Evolutionary conservation across 2,113 vertebrate genomes (phyloP).

Genomic region (Bos javanicus): DNA sequence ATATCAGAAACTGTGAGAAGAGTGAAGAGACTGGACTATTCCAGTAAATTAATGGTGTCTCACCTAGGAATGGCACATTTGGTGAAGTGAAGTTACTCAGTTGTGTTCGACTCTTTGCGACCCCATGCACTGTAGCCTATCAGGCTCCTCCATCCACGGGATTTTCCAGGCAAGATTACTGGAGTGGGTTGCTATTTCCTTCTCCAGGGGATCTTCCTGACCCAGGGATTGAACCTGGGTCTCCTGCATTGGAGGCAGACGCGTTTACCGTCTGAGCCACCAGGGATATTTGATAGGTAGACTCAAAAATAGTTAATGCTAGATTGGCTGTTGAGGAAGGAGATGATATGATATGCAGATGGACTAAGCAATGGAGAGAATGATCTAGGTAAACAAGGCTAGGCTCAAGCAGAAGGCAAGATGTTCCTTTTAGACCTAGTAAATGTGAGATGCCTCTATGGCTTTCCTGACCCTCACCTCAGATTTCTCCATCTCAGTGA

Average conservation of each 20-base stretch:
- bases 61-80: neutral
- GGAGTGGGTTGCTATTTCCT: too few relatives aligned
- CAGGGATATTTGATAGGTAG: neutral
- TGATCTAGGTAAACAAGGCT: neutral
- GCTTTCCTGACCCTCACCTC: neutral
- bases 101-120: too few relatives aligned
- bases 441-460: neutral
- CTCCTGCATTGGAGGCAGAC: too few relatives aligned
- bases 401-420: neutral
- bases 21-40: neutral
- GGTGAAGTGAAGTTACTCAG: too few relatives aligned
- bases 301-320: neutral
- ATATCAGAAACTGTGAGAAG: neutral
- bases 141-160: too few relatives aligned
- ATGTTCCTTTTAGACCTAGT: neutral
- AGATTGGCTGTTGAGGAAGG: neutral
- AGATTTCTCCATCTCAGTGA: neutral
- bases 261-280: too few relatives aligned
- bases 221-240: too few relatives aligned
- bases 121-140: too few relatives aligned
- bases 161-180: too few relatives aligned
- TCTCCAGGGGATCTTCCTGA: too few relatives aligned
- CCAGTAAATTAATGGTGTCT: neutral
- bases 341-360: neutral
- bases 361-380: neutral